Evolutionary conservation across 2,113 vertebrate genomes (phyloP).

Genomic region (Nibea albiflora): DNA sequence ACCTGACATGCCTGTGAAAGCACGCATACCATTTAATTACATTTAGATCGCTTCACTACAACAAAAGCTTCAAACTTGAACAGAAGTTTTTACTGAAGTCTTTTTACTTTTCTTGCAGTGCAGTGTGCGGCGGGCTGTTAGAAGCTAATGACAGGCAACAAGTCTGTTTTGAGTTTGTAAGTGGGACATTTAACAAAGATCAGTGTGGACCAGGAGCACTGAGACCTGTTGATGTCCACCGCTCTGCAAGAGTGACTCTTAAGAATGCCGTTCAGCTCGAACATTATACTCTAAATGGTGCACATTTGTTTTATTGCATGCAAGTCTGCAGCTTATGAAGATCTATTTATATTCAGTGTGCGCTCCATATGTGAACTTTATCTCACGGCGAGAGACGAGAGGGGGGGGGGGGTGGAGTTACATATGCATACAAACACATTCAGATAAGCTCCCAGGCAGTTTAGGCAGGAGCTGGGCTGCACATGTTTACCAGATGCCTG

Average conservation of each 20-base stretch:
- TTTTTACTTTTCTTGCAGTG: too few species aligned
- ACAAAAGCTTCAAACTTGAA: too few species aligned
- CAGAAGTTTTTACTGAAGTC: too few species aligned
- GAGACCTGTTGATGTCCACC: not conserved
- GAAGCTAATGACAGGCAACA: not conserved
- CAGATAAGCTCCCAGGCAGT: constrained; percentile 29
- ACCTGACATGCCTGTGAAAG: too few species aligned
- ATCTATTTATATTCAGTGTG: not conserved
- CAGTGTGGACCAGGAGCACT: not conserved
- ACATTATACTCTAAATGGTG: not conserved
- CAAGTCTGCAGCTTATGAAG: constrained; percentile 6
- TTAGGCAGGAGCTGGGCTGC: constrained; percentile 16
- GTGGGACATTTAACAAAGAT: constrained; percentile 7
- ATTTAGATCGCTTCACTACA: too few species aligned
- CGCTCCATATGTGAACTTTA: constrained; percentile 19
- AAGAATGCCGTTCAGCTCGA: not conserved
- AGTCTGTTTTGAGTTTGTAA: constrained; percentile 1
- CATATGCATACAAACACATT: constrained; percentile 18
- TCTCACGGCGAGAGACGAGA: not conserved
- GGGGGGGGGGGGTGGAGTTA: not conserved
- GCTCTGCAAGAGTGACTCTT: not conserved
- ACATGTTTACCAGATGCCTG: constrained; percentile 27
- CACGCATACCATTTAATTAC: too few species aligned
- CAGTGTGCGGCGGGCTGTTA: too few species aligned
- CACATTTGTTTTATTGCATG: not conserved